Conservation (phyloP, 2,113 vertebrate genomes). For the Barnardius zonarius region DNA sequence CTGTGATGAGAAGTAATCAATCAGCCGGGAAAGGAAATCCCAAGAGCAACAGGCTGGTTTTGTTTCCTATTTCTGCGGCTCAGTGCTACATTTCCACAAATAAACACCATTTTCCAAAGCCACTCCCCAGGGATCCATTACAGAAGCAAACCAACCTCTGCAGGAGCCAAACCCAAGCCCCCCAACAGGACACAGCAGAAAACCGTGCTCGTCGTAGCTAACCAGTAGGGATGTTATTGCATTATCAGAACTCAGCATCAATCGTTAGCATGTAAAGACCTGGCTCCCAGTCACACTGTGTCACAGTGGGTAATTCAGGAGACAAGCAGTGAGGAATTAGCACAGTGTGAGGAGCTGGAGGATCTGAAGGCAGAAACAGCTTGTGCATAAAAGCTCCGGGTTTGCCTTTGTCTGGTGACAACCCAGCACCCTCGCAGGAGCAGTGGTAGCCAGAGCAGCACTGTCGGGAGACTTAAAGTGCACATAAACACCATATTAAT, state of each 20-base stretch:
- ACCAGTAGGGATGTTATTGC: fast-evolving
- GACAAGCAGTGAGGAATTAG: background rate
- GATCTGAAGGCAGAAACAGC: background rate
- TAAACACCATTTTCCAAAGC: background rate
- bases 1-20: background rate
- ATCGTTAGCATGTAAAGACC: background rate
- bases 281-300: background rate
- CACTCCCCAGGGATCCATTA: background rate
- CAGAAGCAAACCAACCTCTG: background rate
- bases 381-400: background rate
- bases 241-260: background rate
- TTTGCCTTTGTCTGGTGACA: background rate
- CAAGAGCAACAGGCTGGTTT: background rate
- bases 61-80: background rate
- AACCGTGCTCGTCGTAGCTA: background rate
- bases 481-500: background rate
- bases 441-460: background rate
- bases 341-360: background rate
- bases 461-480: background rate
- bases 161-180: background rate
- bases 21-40: slow-evolving; percentile 35
- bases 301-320: fast-evolving
- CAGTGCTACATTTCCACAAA: background rate
- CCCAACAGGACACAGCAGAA: background rate
- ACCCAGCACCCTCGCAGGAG: background rate